These are phyloP conservation scores for Portunus trituberculatus DNA, from an alignment of 1,140 invertebrate genomes.

Conservation along the genomic window DNA sequence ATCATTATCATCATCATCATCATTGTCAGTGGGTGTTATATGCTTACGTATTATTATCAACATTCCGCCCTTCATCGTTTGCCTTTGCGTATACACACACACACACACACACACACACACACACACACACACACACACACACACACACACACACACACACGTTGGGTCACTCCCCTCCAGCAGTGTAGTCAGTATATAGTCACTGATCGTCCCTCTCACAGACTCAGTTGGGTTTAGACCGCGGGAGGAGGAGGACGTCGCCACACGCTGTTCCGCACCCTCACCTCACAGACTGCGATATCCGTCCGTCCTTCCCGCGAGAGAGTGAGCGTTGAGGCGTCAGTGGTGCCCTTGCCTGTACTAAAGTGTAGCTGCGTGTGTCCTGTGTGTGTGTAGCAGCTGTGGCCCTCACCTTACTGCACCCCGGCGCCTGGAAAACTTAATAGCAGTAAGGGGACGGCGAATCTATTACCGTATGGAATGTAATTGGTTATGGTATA, in stretches of 20 bases:
- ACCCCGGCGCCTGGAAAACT: too few relatives aligned
- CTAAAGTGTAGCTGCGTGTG: too few relatives aligned
- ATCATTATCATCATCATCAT: too few relatives aligned
- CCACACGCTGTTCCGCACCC: background rate
- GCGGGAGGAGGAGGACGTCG: background rate
- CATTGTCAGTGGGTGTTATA: too few relatives aligned
- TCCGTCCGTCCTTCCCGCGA: background rate
- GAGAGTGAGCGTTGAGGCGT: background rate
- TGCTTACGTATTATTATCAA: too few relatives aligned
- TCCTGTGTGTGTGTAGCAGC: too few relatives aligned
- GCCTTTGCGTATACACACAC: background rate
- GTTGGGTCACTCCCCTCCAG: background rate
- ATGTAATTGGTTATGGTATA: too few relatives aligned
- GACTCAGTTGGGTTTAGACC: background rate
- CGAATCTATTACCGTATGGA: too few relatives aligned
- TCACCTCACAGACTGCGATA: background rate
- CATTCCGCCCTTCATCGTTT: too few relatives aligned
- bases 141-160: conserved; percentile 48
- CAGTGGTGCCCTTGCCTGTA: background rate
- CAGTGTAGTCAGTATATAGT: too few relatives aligned
- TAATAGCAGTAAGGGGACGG: too few relatives aligned
- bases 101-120: conserved; percentile 20
- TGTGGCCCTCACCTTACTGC: too few relatives aligned
- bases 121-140: conserved; percentile 48
- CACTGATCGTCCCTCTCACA: background rate